Conservation (phyloP, 2,113 vertebrate species). For the Prunella himalayana region DNA sequence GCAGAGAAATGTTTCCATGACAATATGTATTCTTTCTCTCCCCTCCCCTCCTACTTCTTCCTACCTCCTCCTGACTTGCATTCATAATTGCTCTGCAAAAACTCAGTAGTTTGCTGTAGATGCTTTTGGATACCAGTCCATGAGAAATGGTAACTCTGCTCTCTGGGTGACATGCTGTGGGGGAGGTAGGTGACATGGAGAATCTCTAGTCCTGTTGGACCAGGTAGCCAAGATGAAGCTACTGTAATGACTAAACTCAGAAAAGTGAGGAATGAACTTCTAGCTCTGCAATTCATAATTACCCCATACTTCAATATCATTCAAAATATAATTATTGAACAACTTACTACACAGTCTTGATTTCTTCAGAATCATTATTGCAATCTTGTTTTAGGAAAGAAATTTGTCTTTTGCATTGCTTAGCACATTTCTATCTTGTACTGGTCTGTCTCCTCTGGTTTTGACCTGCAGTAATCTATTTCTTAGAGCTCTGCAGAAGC, state of each 20-base stretch:
- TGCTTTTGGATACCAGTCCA: background rate
- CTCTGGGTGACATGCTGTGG: accelerated
- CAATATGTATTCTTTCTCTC: background rate
- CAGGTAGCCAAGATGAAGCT: background rate
- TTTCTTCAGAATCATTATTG: background rate
- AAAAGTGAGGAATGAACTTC: background rate
- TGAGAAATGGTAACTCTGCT: background rate
- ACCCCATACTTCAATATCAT: background rate
- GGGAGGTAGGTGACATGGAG: background rate
- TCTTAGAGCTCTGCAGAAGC: background rate
- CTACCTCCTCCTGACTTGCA: background rate
- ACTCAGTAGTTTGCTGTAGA: background rate
- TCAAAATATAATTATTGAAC: background rate
- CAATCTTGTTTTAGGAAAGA: background rate
- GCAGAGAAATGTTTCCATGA: slow-evolving; percentile 13
- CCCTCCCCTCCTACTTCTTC: background rate
- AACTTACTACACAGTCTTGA: background rate
- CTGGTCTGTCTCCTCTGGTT: background rate
- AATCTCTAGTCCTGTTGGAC: background rate
- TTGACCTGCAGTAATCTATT: background rate
- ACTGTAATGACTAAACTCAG: background rate
- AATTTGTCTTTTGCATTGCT: background rate
- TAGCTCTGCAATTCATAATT: background rate
- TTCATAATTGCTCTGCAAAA: background rate
- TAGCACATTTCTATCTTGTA: background rate